phyloP scores from a whole-genome alignment of 2,888 invertebrate species.

The Tachystola acroxantha region DNA sequence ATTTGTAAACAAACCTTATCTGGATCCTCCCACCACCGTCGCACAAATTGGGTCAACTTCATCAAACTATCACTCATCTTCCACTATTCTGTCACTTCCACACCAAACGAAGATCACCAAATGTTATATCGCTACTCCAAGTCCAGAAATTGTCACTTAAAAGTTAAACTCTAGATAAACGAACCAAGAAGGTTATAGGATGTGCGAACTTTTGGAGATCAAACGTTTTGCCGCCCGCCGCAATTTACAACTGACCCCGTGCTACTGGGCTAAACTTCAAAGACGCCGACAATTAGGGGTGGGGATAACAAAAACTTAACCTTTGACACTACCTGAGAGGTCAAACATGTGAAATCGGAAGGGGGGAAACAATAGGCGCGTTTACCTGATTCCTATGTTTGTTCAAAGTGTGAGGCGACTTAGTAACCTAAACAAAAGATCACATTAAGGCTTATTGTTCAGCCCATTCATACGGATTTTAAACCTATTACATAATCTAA shows the following conservation, averaged over 20 bases:
- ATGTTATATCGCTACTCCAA: background rate
- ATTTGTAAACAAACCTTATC: conserved; percentile 47
- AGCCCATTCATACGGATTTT: too few species aligned
- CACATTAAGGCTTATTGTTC: too few species aligned
- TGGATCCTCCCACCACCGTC: conserved; percentile 63
- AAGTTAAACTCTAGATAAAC: background rate
- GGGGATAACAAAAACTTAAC: conserved; percentile 25
- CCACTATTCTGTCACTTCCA: conserved; percentile 6
- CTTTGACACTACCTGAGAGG: too few species aligned
- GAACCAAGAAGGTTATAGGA: background rate
- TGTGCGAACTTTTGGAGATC: conserved; percentile 16
- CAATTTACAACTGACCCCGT: conserved; percentile 38
- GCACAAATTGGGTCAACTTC: conserved; percentile 51
- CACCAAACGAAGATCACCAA: too few species aligned
- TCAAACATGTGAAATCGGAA: too few species aligned
- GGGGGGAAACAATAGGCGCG: conserved; percentile 24
- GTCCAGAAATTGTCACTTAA: background rate
- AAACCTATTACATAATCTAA: background rate
- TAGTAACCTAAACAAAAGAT: too few species aligned
- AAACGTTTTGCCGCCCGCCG: conserved; percentile 17
- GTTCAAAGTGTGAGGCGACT: too few species aligned
- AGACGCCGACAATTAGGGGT: conserved; percentile 28
- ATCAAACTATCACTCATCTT: conserved; percentile 41
- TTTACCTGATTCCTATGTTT: too few species aligned
- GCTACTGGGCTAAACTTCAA: conserved; percentile 36